Percentiles rank a stretch among this genome's conserved stretches.
phyloP scores from a whole-genome alignment of 2,888 invertebrate species.

The Cremastobaeus sp. region DNA sequence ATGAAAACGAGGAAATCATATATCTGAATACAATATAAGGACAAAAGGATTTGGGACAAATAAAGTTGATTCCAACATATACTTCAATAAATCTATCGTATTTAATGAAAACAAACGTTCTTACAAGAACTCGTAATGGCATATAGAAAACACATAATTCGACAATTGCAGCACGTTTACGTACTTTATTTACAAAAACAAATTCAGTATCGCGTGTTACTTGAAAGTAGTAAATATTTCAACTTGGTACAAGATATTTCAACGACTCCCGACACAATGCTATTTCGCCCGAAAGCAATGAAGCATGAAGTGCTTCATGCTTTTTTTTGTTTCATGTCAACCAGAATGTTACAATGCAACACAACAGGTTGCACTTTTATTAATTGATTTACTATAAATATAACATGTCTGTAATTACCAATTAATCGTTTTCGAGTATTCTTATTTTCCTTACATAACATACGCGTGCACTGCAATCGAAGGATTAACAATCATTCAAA shows the following conservation, averaged over 20 bases:
- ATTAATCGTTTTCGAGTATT: slow-evolving; percentile 58
- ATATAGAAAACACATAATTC: slow-evolving; percentile 40
- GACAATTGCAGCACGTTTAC: slow-evolving; percentile 47
- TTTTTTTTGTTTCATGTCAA: slow-evolving; percentile 23
- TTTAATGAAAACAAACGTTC: slow-evolving; percentile 43
- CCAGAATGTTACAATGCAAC: slow-evolving; percentile 30
- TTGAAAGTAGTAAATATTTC: slow-evolving; percentile 30
- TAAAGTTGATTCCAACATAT: slow-evolving; percentile 11
- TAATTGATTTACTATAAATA: slow-evolving; percentile 58
- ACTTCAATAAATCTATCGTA: slow-evolving; percentile 24
- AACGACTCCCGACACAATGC: slow-evolving; percentile 43
- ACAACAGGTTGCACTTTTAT: slow-evolving; percentile 39
- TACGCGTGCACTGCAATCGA: slow-evolving; percentile 53
- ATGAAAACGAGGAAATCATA: too few relatives aligned
- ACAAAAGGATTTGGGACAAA: neutral
- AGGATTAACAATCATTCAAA: slow-evolving; percentile 55
- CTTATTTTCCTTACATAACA: slow-evolving; percentile 38
- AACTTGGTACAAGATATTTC: slow-evolving; percentile 25
- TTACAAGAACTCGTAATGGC: slow-evolving; percentile 38
- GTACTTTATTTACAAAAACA: slow-evolving; percentile 54
- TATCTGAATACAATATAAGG: too few relatives aligned
- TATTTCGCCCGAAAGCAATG: slow-evolving; percentile 15
- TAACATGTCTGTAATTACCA: slow-evolving; percentile 53
- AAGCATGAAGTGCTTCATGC: slow-evolving; percentile 17
- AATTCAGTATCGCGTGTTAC: slow-evolving; percentile 24